Conservation (phyloP, 2,888 invertebrate species). For the Leptopterna dolabrata region DNA sequence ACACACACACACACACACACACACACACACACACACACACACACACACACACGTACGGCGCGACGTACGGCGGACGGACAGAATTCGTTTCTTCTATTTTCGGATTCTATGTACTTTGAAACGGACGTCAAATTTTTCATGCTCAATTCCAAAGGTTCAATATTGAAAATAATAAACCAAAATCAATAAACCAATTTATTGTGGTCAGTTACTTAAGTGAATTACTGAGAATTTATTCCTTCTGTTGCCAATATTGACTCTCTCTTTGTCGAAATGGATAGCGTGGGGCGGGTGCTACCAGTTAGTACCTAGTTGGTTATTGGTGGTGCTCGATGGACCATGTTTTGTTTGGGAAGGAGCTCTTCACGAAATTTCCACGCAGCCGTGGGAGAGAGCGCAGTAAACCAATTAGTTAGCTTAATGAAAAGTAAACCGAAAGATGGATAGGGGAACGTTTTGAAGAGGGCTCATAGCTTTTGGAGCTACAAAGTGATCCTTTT, state of each 20-base stretch:
- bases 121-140: too few species aligned
- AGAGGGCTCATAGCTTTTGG: background rate
- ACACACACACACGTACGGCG: too few species aligned
- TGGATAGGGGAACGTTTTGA: background rate
- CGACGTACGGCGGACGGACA: too few species aligned
- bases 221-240: too few species aligned
- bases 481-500: conserved; percentile 16
- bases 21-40: too few species aligned
- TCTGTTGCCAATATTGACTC: background rate
- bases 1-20: too few species aligned
- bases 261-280: background rate
- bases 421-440: conserved; percentile 3
- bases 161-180: too few species aligned
- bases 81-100: too few species aligned
- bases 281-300: background rate
- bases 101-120: too few species aligned
- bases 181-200: too few species aligned
- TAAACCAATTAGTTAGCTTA: background rate
- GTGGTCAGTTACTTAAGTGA: too few species aligned
- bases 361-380: background rate
- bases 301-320: background rate
- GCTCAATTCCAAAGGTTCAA: too few species aligned
- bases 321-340: background rate
- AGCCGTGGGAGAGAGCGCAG: background rate
- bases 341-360: background rate